These are phyloP conservation scores for Pocillopora meandrina DNA, from an alignment of 92 coral and sea anemone species.

Conservation along the genomic window DNA sequence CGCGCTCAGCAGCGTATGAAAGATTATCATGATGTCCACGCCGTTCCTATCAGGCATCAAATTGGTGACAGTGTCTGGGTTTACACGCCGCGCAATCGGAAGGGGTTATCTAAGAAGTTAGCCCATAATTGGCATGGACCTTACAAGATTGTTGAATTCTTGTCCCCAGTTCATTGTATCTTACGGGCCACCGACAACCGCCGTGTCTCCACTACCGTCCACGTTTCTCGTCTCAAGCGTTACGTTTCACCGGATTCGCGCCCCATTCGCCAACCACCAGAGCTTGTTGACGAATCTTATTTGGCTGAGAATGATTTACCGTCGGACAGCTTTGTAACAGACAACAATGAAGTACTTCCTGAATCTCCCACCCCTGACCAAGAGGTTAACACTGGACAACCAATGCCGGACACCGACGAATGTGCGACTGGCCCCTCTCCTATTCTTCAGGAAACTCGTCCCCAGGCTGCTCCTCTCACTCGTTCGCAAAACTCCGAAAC, in stretches of 20 bases:
- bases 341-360: no score
- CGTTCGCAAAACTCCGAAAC: no score
- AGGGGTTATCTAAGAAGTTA: conserved; percentile 2
- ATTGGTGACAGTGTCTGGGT: conserved; percentile 9
- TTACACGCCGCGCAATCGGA: background rate
- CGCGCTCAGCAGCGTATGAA: conserved; percentile 55
- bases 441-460: no score
- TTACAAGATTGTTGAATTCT: background rate
- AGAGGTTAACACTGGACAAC: no score
- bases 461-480: no score
- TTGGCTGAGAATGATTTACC: conserved; percentile 14
- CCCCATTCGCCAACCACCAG: conserved; percentile 9
- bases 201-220: background rate
- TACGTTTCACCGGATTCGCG: conserved; percentile 27
- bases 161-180: conserved; percentile 3
- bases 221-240: background rate
- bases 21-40: conserved; percentile 19
- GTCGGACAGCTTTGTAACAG: conserved; percentile 12
- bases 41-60: conserved; percentile 2
- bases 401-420: no score
- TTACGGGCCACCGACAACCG: background rate
- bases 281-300: background rate
- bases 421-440: no score
- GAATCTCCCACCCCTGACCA: no score
- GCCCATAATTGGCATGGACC: conserved; percentile 8